Base-by-base conservation (phyloP, 2,888 invertebrate genomes). In the Pammene aurita region DNA sequence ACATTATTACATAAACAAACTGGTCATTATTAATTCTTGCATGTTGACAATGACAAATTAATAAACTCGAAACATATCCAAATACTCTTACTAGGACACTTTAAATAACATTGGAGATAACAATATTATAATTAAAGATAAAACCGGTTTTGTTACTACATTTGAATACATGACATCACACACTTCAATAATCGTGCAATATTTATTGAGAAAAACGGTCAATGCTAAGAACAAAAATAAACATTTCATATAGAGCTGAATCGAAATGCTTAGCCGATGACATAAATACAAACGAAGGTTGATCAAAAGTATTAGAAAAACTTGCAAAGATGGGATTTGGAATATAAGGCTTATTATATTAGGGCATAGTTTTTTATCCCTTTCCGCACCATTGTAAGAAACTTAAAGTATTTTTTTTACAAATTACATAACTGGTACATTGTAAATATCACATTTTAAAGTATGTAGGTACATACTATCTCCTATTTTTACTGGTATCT, bases 141-240 rank as follows among this genome's bases (percentile, higher is more conserved):
- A 26, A 58, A 58, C 58, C 58, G 44, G 58, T 58, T 44, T 7
- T 14, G 9, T 42, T 18, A 38, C 18, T 18, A 42, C 26, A n/a
- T 52, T 42, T 11, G 18, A 6, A 7, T 38, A 58, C 57, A 58
- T 42, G 41, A 62, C 26, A 26, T 26, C 26, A 50, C 50, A 52
- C 50, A 41, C 38, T 44, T 61, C 26, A 34, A 41, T 52, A 41
- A 18, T 56, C 41, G n/a, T 35, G 63, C 35, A 67, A 58, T 63
- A 57, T 62, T 67, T 52, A 52, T 11, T 41, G 42, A 56, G 16
- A 67, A 57, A 57, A 63, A 57, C 35, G 58, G 46, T 57, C 68
- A 68, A 68, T 63, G 68, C 57, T 63, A 68, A 68, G 68, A 63
- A 18, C 68, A 34, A 68, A 68, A 63, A 34, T 68, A 63, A 63